Evolutionary conservation across 2,113 vertebrate species (phyloP).

Genomic region (Bagarius yarrelli): DNA sequence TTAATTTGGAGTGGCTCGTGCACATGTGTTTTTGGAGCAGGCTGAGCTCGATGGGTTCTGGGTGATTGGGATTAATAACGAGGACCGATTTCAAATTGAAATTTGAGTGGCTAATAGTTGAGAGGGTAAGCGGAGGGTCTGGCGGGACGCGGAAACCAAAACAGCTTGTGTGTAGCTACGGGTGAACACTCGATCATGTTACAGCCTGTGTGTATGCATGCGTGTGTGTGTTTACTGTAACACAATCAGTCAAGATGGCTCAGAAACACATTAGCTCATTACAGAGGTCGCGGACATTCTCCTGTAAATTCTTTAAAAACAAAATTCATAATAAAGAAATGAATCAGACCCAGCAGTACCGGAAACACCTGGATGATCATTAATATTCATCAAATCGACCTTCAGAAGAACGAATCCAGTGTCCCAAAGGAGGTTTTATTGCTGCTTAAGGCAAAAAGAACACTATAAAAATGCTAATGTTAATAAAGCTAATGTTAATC

Average conservation of each 20-base stretch:
- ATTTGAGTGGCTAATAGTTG: constrained; percentile 67
- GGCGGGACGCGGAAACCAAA: constrained; percentile 63
- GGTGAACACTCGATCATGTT: constrained; percentile 49
- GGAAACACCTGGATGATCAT: constrained; percentile 36
- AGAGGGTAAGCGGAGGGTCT: constrained; percentile 23
- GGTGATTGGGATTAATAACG: constrained; percentile 78
- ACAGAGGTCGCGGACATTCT: constrained; percentile 15
- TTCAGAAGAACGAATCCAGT: constrained; percentile 42
- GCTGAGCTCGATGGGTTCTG: constrained; percentile 71
- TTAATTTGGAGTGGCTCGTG: constrained; percentile 72
- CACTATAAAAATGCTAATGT: constrained; percentile 70
- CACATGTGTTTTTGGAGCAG: constrained; percentile 67
- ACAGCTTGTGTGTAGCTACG: constrained; percentile 60
- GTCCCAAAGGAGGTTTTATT: constrained; percentile 53
- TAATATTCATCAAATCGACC: constrained; percentile 46
- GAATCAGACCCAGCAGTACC: not conserved
- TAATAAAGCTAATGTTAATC: constrained; percentile 55
- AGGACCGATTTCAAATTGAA: constrained; percentile 71
- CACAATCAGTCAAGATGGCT: constrained; percentile 10
- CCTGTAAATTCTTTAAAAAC: constrained; percentile 24
- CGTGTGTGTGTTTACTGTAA: constrained; percentile 24
- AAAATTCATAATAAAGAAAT: constrained; percentile 2
- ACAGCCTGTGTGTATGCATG: constrained; percentile 38
- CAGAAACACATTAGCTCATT: constrained; percentile 15
- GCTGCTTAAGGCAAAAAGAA: constrained; percentile 56